A percentile compares a stretch with the other conserved stretches of the same genome.
Evolutionary conservation across 2,797 vertebrate genomes (phyloP).

Genomic region (Protonibea diacanthus): DNA sequence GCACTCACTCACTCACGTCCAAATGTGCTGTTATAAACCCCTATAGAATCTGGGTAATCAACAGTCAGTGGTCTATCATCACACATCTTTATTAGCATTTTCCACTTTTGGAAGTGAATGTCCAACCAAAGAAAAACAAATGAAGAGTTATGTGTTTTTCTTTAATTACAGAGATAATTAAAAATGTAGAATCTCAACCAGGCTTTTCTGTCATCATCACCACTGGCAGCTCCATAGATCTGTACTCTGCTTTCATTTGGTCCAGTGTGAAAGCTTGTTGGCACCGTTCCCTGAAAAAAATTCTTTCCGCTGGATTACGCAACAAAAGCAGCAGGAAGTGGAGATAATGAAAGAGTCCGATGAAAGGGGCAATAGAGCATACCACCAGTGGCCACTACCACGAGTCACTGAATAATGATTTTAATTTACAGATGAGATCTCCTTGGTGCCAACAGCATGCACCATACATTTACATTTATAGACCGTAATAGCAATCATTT

Average conservation of each 20-base stretch:
- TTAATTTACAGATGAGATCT: constrained; percentile 55
- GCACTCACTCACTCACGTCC: not conserved
- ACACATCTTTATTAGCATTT: not conserved
- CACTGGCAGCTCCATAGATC: constrained; percentile 41
- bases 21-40: not conserved
- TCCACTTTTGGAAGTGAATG: constrained; percentile 6
- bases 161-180: constrained; percentile 10
- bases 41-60: not conserved
- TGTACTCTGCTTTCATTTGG: constrained; percentile 52
- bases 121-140: not conserved
- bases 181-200: constrained; percentile 6
- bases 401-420: constrained; percentile 59
- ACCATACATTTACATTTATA: constrained; percentile 15
- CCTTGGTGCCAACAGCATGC: not conserved
- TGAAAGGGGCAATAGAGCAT: constrained; percentile 60
- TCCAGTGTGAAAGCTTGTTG: constrained; percentile 63
- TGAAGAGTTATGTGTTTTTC: not conserved
- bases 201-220: constrained; percentile 12
- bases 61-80: not conserved
- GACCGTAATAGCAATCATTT: constrained; percentile 15
- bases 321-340: constrained; percentile 77
- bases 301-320: constrained; percentile 72
- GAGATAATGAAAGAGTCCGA: constrained; percentile 70
- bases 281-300: constrained; percentile 58
- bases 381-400: constrained; percentile 48